Conservation (phyloP, 2,113 vertebrate genomes). For the Spheniscus mendiculus region DNA sequence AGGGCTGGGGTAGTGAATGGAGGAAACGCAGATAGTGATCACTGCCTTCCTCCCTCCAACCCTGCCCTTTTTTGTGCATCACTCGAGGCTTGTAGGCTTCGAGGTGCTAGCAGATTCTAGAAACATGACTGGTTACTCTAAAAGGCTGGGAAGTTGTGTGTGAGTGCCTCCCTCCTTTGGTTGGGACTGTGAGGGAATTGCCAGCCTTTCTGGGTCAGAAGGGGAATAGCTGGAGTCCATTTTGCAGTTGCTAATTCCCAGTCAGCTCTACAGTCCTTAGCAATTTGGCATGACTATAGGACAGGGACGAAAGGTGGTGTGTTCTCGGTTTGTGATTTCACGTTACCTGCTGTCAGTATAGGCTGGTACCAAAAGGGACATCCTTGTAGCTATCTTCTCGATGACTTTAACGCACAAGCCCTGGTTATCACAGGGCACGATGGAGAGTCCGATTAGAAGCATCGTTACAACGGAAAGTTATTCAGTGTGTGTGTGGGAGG, state of each 20-base stretch:
- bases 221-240: background rate
- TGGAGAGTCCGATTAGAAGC: background rate
- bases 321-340: background rate
- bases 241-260: background rate
- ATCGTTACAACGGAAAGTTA: background rate
- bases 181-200: background rate
- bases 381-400: background rate
- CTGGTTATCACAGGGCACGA: rapidly evolving
- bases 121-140: background rate
- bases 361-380: background rate
- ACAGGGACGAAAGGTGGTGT: background rate
- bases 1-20: background rate
- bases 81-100: rapidly evolving
- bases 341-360: background rate
- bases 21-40: background rate
- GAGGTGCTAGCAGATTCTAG: background rate
- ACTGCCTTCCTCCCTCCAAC: background rate
- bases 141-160: background rate
- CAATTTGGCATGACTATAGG: background rate
- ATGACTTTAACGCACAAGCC: background rate
- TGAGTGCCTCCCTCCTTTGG: background rate
- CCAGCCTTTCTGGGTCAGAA: background rate
- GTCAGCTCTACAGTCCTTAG: background rate
- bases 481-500: background rate
- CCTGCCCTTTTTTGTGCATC: background rate